phyloP scores from a whole-genome alignment of 2,113 vertebrate genomes.

The Cavia porcellus region DNA sequence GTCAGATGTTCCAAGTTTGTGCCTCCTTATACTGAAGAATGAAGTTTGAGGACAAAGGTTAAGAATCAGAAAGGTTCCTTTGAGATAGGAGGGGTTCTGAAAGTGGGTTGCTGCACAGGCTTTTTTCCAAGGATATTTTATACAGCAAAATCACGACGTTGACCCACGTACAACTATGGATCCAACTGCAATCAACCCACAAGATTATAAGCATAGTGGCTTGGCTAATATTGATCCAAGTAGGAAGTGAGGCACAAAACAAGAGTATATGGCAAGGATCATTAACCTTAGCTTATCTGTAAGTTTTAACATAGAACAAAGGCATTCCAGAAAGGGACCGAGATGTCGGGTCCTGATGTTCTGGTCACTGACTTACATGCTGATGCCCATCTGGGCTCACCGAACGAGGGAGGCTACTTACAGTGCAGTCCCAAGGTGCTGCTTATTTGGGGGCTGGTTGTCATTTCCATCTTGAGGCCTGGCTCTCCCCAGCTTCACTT shows the following conservation, averaged over 20 bases:
- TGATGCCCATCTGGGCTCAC: neutral
- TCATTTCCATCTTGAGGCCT: neutral
- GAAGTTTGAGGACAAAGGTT: no score
- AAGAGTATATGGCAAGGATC: neutral
- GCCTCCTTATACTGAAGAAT: neutral
- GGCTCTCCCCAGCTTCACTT: neutral
- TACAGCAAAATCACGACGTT: neutral
- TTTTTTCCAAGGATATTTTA: neutral
- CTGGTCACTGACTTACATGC: neutral
- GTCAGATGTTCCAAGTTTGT: neutral
- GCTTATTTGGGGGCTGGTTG: neutral
- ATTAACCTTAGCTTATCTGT: neutral
- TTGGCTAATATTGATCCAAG: neutral
- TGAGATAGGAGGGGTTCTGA: neutral
- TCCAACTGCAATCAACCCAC: neutral
- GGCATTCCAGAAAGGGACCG: neutral
- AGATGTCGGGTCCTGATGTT: neutral
- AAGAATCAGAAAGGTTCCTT: no score
- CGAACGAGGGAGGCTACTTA: neutral
- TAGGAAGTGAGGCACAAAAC: neutral
- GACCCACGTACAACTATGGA: neutral
- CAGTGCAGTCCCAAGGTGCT: neutral
- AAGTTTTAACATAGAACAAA: neutral
- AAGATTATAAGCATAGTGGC: neutral
- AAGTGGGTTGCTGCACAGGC: neutral